Evolutionary conservation across 2,113 vertebrate genomes (phyloP).

Genomic region (Triplophysa rosa): DNA sequence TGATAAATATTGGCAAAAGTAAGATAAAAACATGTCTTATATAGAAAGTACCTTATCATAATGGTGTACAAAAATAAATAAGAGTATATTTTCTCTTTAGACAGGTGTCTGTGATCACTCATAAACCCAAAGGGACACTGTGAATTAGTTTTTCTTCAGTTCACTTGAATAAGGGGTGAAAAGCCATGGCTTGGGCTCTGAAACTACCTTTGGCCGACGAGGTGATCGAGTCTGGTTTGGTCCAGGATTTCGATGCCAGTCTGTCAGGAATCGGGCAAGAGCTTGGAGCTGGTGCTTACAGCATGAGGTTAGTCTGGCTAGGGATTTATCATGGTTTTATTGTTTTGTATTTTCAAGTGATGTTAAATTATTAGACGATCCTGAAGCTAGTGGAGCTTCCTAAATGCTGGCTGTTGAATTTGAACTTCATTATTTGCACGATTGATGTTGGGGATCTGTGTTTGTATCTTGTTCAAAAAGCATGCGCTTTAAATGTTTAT

Average conservation of each 20-base stretch:
- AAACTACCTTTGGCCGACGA: slow-evolving; percentile 95
- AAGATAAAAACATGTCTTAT: no score
- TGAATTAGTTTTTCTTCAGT: slow-evolving; percentile 33
- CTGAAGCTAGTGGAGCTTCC: not conserved
- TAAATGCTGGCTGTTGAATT: not conserved
- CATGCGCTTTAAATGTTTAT: not conserved
- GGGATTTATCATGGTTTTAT: no score
- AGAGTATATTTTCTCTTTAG: not conserved
- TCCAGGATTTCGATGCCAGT: slow-evolving; percentile 96
- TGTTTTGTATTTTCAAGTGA: not conserved
- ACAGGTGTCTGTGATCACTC: slow-evolving; percentile 35
- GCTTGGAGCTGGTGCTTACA: slow-evolving; percentile 94
- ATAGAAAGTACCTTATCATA: no score
- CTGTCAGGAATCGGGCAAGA: slow-evolving; percentile 97
- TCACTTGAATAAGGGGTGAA: slow-evolving; percentile 40
- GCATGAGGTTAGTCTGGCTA: slow-evolving; percentile 87
- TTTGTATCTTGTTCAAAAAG: not conserved
- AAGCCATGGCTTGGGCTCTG: slow-evolving; percentile 90
- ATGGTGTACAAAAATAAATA: no score
- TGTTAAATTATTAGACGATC: not conserved
- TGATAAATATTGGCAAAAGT: no score
- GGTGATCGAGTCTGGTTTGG: slow-evolving; percentile 95
- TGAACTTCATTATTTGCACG: not conserved
- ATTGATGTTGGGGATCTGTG: not conserved
- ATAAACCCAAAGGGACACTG: not conserved